Percentiles rank a stretch among this genome's conserved stretches.
These are phyloP conservation scores for Bradynema listronoti DNA, from an alignment of 1,140 invertebrate species.

Conservation along the genomic window DNA sequence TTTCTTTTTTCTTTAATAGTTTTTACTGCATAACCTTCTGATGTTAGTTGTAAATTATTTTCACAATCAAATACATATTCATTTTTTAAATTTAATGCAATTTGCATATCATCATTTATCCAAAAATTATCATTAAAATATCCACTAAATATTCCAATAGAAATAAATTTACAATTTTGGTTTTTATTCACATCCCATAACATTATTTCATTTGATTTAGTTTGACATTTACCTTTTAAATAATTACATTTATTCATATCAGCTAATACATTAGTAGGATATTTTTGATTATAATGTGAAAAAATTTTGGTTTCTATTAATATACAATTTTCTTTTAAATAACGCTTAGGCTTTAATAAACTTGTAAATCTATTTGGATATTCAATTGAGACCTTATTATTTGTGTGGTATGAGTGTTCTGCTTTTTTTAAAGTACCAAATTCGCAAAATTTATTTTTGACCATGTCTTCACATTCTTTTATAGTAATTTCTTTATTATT, in stretches of 20 bases:
- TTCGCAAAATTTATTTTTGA: slow-evolving; percentile 18
- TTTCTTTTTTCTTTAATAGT: slow-evolving; percentile 24
- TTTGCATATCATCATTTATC: slow-evolving; percentile 15
- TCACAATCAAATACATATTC: slow-evolving; percentile 24
- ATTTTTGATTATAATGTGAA: slow-evolving; percentile 22
- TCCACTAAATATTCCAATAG: slow-evolving; percentile 10
- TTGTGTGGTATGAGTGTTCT: slow-evolving; percentile 18
- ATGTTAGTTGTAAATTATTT: slow-evolving; percentile 18
- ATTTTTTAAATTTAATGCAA: slow-evolving; percentile 15
- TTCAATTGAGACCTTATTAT: slow-evolving; percentile 23
- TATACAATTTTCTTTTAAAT: slow-evolving; percentile 31
- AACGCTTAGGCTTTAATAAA: slow-evolving; percentile 24
- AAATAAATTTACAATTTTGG: slow-evolving; percentile 15
- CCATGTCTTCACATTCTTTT: slow-evolving; percentile 26
- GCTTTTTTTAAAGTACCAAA: slow-evolving; percentile 24
- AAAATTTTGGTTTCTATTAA: slow-evolving; percentile 31
- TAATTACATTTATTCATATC: slow-evolving; percentile 30
- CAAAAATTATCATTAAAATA: slow-evolving; percentile 9
- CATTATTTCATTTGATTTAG: slow-evolving; percentile 28
- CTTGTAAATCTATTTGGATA: slow-evolving; percentile 33
- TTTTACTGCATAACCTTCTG: slow-evolving; percentile 31
- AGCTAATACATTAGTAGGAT: slow-evolving; percentile 17
- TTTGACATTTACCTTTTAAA: slow-evolving; percentile 25
- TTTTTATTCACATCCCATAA: slow-evolving; percentile 30
- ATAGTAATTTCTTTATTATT: slow-evolving; percentile 22